phyloP scores from a whole-genome alignment of 2,113 vertebrate species.

The Perca schrenkii region DNA sequence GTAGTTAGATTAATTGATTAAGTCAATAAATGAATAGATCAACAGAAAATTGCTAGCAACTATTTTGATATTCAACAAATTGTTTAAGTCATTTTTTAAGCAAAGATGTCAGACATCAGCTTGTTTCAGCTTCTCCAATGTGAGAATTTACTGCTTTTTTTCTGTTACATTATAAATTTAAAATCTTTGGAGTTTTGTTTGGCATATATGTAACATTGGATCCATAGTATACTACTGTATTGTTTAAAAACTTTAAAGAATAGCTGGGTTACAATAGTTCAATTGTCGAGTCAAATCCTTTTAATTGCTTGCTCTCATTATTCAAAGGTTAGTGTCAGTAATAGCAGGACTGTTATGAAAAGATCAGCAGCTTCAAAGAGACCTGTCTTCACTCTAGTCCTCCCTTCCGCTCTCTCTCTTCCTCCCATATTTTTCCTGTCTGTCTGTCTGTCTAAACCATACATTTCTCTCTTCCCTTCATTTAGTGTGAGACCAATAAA shows the following conservation, averaged over 20 bases:
- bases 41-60: not conserved
- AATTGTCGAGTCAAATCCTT: conserved; percentile 26
- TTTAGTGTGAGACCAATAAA: conserved; percentile 60
- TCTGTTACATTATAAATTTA: too few relatives aligned
- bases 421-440: conserved; percentile 13
- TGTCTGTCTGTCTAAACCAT: conserved; percentile 25
- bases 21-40: not conserved
- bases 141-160: not conserved
- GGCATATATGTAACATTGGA: not conserved
- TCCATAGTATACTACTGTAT: not conserved
- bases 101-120: not conserved
- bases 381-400: conserved; percentile 42
- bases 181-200: not conserved
- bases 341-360: conserved; percentile 48
- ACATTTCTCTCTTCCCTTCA: conserved; percentile 43
- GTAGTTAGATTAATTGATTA: not conserved
- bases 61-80: not conserved
- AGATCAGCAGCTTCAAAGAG: conserved; percentile 67
- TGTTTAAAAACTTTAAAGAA: conserved; percentile 23
- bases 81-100: not conserved
- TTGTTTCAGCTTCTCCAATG: not conserved
- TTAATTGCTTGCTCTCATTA: conserved; percentile 49
- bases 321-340: conserved; percentile 45
- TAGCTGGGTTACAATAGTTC: conserved; percentile 3
- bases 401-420: conserved; percentile 25